Evolutionary conservation across 2,797 vertebrate genomes (phyloP).

Genomic region (Euphonia xanthogaster): DNA sequence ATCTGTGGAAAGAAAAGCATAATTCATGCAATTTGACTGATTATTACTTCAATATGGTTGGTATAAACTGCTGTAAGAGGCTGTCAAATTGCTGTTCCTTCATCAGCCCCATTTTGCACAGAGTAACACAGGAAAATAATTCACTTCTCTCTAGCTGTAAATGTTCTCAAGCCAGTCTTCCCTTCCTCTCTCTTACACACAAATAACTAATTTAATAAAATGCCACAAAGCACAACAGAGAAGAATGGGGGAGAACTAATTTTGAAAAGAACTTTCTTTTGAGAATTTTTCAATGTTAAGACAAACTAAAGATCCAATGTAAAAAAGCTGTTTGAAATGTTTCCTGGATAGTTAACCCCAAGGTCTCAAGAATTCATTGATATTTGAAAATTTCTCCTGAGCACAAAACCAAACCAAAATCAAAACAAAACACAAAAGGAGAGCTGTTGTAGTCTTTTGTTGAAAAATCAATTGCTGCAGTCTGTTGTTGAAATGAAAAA

Average conservation of each 20-base stretch:
- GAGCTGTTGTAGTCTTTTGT: background rate
- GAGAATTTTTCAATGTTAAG: background rate
- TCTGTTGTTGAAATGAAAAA: background rate
- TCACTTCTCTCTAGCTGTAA: background rate
- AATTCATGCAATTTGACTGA: background rate
- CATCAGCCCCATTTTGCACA: background rate
- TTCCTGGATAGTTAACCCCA: background rate
- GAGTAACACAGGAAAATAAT: background rate
- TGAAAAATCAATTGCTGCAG: background rate
- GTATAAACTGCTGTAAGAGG: background rate
- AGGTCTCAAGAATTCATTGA: background rate
- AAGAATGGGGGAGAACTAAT: background rate
- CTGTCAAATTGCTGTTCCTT: background rate
- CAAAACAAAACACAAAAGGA: background rate
- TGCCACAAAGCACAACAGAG: background rate
- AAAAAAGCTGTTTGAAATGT: background rate
- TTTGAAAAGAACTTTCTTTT: background rate
- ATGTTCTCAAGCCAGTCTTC: background rate
- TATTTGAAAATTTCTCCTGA: background rate
- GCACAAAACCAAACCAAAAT: background rate
- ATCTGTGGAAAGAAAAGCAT: background rate
- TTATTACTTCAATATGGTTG: background rate
- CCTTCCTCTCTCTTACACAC: background rate
- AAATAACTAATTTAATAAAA: background rate
- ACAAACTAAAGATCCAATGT: background rate